Base-by-base conservation (phyloP, 1,140 invertebrate species). In the Leucophenga varia region DNA sequence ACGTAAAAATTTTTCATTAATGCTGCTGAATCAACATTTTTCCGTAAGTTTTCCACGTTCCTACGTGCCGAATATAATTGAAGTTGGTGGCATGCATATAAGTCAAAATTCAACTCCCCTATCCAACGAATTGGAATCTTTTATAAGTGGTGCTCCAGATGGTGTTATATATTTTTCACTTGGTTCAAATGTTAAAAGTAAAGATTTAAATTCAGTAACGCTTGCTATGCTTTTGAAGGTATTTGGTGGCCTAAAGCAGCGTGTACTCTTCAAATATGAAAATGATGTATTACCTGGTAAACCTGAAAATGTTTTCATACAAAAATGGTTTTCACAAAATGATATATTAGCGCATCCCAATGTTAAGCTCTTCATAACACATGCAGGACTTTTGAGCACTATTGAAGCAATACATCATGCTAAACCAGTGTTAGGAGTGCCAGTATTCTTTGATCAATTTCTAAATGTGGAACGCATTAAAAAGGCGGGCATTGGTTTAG, bases 341-440 rank as follows among this genome's bases (percentile, higher is more conserved):
- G 86, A 86, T 50, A 76, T 89, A 53, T 25, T 25, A 10, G 85
- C 79, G 38, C 85, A 87, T 77, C 79, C 79, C 4, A 87, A 87
- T 51, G 76, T 87, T 1, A 82, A 80, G 55, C 76, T 80, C 0
- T 88, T 91, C 55, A 83, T 91, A 12, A 86, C 86, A 0, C 86
- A 90, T 54, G 86, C 84, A n/a, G 89, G 89, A 2, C 56, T 84
- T 21, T 77, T 86, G 19, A 86, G 87, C 41, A 78, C 84, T 8
- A 82, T 85, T 49, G 89, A 91, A 74, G 82, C 86, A 6, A 72
- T 89, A 2, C 82, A 84, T 69, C 82, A 86, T 55, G 83, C 82
- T 54, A 81, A 86, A n/a, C 88, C 88, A 0, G 78, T 89, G 6
- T 73, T 90, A 7, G 85, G 83, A 0, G 75, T 89, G 41, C 88